Base-by-base conservation (phyloP, 2,113 vertebrate species). In the Merops nubicus region DNA sequence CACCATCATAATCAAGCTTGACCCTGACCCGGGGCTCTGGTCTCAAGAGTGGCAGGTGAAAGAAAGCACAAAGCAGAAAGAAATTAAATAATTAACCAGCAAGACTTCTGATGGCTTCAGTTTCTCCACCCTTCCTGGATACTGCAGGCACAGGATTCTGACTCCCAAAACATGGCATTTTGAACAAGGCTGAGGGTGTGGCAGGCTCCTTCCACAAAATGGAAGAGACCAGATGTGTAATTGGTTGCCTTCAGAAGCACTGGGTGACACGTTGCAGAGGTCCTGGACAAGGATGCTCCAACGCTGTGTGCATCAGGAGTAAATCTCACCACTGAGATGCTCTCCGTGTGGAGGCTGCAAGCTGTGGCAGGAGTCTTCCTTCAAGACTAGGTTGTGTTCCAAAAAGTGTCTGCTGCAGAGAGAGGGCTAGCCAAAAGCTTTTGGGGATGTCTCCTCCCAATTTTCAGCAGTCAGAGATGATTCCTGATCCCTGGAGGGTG, bases 221-320 rank as follows among this genome's bases (percentile, higher is more conserved):
- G n/a, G 28, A 48, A 60, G 70, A 73, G 40, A 16, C 6, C 23
- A 40, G 31, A 59, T 1, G 23, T 14, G 7, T 21, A 6, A 36
- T 15, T 48, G 45, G 12, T 31, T 48, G 50, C 4, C 2, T 13
- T 2, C 0, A 0, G 45, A 28, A 62, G 31, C 33, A 5, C 15
- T 7, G 12, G n/a, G 29, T 5, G 38, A 6, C 23, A 4, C 7
- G 0, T 40, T 53, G 82, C 50, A 31, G 33, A 33, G 50, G 11
- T 36, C 67, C 50, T 47, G 64, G 13, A 34, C 14, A 38, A 20
- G 22, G 4, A 6, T 1, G 18, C 2, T 15, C 12, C 36, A 43
- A 9, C 7, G 0, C n/a, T 7, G 9, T 11, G 23, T 28, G 3
- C 5, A 2, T 25, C 15, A 1, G 33, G 54, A 74, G 8, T 20